These are phyloP conservation scores for Synergus gifuensis DNA, from an alignment of 2,888 invertebrate genomes.

Conservation along the genomic window DNA sequence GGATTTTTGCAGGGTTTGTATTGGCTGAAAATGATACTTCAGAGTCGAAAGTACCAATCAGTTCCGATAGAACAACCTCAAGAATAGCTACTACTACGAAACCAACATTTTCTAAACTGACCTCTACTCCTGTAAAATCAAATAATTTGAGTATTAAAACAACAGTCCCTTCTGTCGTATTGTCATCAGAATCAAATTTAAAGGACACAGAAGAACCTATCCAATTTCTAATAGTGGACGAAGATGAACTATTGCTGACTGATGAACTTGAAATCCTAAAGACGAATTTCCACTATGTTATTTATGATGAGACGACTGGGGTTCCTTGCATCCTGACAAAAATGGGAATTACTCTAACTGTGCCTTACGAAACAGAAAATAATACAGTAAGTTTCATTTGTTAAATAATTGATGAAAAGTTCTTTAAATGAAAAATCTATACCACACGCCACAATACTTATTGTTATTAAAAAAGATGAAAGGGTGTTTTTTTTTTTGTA, in stretches of 20 bases:
- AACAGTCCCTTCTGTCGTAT: background rate
- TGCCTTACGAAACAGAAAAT: conserved; percentile 20
- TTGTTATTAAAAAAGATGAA: too few relatives aligned
- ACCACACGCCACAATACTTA: too few relatives aligned
- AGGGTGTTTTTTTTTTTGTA: too few relatives aligned
- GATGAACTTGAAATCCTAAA: background rate
- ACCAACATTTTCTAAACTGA: background rate
- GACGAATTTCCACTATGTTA: background rate
- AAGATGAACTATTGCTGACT: background rate
- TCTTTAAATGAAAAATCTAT: too few relatives aligned
- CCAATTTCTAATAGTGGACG: background rate
- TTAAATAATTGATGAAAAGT: background rate
- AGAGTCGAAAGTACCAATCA: background rate
- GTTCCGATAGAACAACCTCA: background rate
- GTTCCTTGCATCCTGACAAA: conserved; percentile 22
- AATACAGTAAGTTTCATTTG: background rate
- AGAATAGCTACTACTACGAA: background rate
- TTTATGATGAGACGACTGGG: conserved; percentile 6
- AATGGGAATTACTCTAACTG: conserved; percentile 22
- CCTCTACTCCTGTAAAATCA: background rate
- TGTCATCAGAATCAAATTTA: background rate
- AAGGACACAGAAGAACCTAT: background rate
- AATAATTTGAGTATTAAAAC: background rate
- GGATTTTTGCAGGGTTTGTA: background rate
- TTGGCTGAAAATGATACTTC: background rate